These are phyloP conservation scores for Tortrix viridana DNA, from an alignment of 2,888 invertebrate species.

Conservation along the genomic window DNA sequence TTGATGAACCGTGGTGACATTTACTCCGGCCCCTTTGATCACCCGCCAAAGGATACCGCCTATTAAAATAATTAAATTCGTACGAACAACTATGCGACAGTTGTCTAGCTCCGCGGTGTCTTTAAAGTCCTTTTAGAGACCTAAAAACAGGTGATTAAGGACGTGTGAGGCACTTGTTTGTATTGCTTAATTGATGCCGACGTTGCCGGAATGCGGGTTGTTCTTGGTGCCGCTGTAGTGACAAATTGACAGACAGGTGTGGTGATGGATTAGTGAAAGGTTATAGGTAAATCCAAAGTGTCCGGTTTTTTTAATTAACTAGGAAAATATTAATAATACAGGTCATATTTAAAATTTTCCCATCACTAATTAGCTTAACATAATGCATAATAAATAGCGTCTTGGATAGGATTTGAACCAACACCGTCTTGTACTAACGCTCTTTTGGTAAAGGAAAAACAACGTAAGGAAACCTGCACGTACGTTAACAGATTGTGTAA, in stretches of 20 bases:
- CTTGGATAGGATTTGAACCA: too few species aligned
- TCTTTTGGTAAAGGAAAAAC: too few species aligned
- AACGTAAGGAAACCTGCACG: too few species aligned
- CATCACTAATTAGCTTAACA: too few species aligned
- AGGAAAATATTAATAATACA: too few species aligned
- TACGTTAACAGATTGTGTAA: too few species aligned
- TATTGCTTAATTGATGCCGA: conserved; percentile 35
- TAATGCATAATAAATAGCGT: too few species aligned
- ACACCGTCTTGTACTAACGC: too few species aligned
- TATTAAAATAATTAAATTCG: conserved; percentile 69
- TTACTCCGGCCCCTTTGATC: conserved; percentile 75
- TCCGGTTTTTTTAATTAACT: too few species aligned
- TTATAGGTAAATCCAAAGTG: conserved; percentile 12
- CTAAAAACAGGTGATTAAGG: conserved; percentile 47
- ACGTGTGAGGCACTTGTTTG: conserved; percentile 36
- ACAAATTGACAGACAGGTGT: conserved; percentile 25
- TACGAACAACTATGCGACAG: conserved; percentile 79
- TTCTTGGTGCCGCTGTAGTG: conserved; percentile 1
- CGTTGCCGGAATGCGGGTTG: background rate
- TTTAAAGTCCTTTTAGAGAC: conserved; percentile 52
- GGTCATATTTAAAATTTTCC: too few species aligned
- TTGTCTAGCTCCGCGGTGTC: conserved; percentile 64
- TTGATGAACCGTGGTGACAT: conserved; percentile 81
- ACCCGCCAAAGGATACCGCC: conserved; percentile 72
- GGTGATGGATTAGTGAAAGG: conserved; percentile 20